A percentile compares a stretch with the other conserved stretches of the same genome.
phyloP scores from a whole-genome alignment of 2,113 vertebrate species.

The Calonectris borealis region DNA sequence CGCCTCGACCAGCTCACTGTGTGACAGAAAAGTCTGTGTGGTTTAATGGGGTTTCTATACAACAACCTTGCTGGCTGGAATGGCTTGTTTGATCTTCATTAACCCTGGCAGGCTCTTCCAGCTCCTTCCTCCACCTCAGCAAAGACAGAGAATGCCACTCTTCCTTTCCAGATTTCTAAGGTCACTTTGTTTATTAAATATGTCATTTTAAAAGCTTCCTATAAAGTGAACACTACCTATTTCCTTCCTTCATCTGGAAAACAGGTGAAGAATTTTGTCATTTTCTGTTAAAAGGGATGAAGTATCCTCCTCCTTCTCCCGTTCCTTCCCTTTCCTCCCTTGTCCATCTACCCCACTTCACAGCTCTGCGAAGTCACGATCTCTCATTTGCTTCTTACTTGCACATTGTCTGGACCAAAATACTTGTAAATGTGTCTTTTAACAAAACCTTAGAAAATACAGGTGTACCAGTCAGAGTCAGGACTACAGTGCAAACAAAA shows the following conservation, averaged over 20 bases:
- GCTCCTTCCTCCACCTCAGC: constrained; percentile 17
- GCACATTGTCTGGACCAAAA: background rate
- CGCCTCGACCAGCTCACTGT: background rate
- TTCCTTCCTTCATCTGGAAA: background rate
- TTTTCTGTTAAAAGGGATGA: background rate
- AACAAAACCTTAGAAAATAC: background rate
- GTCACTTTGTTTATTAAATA: background rate
- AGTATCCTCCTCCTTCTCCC: background rate
- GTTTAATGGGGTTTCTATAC: constrained; percentile 22
- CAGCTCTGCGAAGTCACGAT: background rate
- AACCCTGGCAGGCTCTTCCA: constrained; percentile 8
- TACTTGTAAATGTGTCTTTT: background rate
- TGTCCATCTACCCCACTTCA: background rate
- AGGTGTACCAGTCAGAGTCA: background rate
- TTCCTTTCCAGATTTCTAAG: background rate
- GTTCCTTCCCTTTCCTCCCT: background rate
- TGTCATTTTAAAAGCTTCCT: constrained; percentile 35
- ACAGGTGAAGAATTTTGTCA: background rate
- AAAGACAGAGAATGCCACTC: background rate
- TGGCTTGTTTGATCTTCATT: constrained; percentile 16
- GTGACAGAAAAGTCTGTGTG: background rate
- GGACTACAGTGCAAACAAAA: background rate
- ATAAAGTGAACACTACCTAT: background rate
- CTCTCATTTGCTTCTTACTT: background rate
- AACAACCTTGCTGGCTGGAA: background rate